Evolutionary conservation across 2,113 vertebrate genomes (phyloP), one percentile per base, ranked within the genome.

Genomic region (Sylvia atricapilla): DNA sequence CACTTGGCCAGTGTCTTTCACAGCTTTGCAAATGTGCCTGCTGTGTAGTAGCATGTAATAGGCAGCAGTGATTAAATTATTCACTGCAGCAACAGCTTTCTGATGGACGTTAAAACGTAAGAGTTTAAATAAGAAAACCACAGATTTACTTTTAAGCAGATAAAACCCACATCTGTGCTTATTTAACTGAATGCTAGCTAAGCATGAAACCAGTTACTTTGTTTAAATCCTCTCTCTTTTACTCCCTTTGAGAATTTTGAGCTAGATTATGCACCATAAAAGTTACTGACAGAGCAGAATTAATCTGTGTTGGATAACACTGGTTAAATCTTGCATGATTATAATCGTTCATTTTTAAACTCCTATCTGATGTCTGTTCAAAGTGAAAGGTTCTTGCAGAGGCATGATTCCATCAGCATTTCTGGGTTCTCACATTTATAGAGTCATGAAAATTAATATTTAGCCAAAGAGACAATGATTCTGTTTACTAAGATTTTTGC

Each of bases 61-160:
- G 95, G 92, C 92, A 81, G 56, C 81, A 94, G 68, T 58, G 82
- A 73, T 89, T 96, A 96, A 97, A 97, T 97, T 95, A 97, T 97
- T 97, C 95, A 97, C 92, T 41, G 91, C 80, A 81, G 73, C 84
- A 93, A 84, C 90, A 94, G 91, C 76, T 84, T 96, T 95, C 93
- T 94, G 97, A 94, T 81, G 82, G 91, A 89, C 88, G 33, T 93
- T 96, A 94, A 91, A 97, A 94, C 58, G 89, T 81, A 59, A 73
- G 84, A 93, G 85, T 97, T 97, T 97, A 96, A 97, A 97, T 93
- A 97, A 94, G 73, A 94, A 97, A 98, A 94, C 76, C 84, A 39
- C 87, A 95, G 89, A 94, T 95, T 96, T 97, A 72, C 94, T 96
- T 97, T 94, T 94, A 96, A 96, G 92, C 83, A 96, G 94, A 58